phyloP scores from a whole-genome alignment of 2,113 vertebrate genomes.

The Thalassarche chlororhynchos region DNA sequence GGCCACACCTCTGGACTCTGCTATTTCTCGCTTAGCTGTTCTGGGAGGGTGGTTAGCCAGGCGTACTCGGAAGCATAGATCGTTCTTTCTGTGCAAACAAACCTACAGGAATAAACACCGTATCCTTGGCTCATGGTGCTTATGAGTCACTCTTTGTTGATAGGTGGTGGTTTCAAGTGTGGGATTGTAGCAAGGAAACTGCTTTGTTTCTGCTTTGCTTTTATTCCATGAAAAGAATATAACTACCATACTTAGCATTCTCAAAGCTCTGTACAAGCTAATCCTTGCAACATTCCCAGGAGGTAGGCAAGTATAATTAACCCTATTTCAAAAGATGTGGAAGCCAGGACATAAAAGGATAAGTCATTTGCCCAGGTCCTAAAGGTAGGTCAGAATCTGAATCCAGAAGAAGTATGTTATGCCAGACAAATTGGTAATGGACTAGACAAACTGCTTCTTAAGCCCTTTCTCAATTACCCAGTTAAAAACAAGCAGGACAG shows the following conservation, averaged over 20 bases:
- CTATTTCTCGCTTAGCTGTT: neutral
- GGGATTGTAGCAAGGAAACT: conserved; percentile 2
- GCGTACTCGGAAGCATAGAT: neutral
- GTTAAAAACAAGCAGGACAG: neutral
- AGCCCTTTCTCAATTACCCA: neutral
- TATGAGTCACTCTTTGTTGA: conserved; percentile 53
- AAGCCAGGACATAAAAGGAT: neutral
- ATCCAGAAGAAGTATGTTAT: neutral
- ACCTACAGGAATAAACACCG: conserved; percentile 17
- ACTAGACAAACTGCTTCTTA: neutral
- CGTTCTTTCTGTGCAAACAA: conserved; percentile 28
- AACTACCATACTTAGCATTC: neutral
- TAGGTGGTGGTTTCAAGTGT: conserved; percentile 27
- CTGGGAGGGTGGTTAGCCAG: neutral
- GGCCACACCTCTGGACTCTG: neutral
- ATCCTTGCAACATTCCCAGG: neutral
- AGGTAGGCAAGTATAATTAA: neutral
- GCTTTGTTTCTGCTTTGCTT: conserved; percentile 24
- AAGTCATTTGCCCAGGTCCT: neutral
- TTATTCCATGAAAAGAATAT: neutral
- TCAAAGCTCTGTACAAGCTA: neutral
- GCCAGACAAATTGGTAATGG: neutral
- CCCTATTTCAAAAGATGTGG: neutral
- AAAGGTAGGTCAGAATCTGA: neutral
- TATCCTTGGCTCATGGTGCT: neutral